Evolutionary conservation across 2,797 vertebrate species (phyloP).

Genomic region (Lindbergichthys nudifrons): DNA sequence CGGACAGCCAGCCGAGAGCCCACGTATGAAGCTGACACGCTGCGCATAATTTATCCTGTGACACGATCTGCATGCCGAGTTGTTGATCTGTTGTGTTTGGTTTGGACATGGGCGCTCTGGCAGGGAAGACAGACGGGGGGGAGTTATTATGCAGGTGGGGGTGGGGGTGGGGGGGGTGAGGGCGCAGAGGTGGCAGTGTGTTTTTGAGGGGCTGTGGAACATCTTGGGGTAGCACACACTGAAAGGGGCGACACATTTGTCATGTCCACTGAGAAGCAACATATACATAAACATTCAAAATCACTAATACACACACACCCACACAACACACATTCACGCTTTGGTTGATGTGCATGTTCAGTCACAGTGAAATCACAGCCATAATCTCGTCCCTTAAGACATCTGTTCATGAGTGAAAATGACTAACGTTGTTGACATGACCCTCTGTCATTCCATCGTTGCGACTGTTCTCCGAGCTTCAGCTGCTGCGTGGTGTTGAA

Average conservation of each 20-base stretch:
- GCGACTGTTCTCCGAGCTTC: conserved; percentile 46
- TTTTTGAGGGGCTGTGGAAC: conserved; percentile 49
- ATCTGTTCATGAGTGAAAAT: conserved; percentile 69
- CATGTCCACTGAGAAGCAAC: conserved; percentile 83
- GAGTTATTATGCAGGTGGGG: conserved; percentile 76
- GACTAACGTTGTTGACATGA: conserved; percentile 65
- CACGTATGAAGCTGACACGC: conserved; percentile 85
- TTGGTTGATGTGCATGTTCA: conserved; percentile 61
- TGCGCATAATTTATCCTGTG: conserved; percentile 87
- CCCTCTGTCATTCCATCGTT: conserved; percentile 57
- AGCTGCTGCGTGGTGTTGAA: conserved; percentile 43
- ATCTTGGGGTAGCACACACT: conserved; percentile 67
- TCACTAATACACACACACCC: conserved; percentile 62
- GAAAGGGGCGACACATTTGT: conserved; percentile 81
- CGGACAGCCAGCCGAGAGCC: conserved; percentile 82
- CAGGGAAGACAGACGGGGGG: conserved; percentile 62
- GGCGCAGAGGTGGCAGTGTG: conserved; percentile 72
- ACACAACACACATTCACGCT: conserved; percentile 1
- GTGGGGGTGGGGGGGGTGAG: conserved; percentile 35
- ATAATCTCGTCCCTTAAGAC: conserved; percentile 64
- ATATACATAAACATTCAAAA: conserved; percentile 77
- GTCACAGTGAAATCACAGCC: conserved; percentile 63
- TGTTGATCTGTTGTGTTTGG: conserved; percentile 87
- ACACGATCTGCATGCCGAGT: conserved; percentile 87
- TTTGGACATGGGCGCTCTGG: conserved; percentile 83